Conservation (phyloP, 2,888 invertebrate genomes). For the Lasioglossum villosulum region DNA sequence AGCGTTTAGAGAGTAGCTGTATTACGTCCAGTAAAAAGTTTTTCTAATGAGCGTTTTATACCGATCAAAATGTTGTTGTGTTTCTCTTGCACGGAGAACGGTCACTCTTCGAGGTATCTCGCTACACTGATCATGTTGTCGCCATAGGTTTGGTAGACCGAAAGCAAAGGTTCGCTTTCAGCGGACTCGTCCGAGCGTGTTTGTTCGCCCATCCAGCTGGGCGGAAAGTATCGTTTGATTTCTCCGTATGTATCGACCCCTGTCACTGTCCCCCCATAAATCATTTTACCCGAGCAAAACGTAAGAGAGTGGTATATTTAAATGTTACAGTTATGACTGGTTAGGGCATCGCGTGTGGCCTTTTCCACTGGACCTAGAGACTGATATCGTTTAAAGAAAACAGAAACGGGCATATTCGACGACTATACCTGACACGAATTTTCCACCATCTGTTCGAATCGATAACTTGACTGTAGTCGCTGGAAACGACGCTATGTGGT, state of each 20-base stretch:
- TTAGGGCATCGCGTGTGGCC: conserved; percentile 70
- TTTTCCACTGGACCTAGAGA: conserved; percentile 69
- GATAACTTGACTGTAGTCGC: neutral
- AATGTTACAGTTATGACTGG: conserved; percentile 65
- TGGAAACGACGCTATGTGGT: neutral
- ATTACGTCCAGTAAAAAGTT: conserved; percentile 76
- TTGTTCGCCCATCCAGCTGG: neutral
- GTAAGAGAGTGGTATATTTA: conserved; percentile 61
- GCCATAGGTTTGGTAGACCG: conserved; percentile 60
- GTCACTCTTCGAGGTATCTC: conserved; percentile 59
- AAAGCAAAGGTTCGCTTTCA: conserved; percentile 16
- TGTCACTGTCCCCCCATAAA: conserved; percentile 28
- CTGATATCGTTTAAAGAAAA: conserved; percentile 68
- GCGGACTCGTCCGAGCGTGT: neutral
- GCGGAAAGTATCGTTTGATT: conserved; percentile 36
- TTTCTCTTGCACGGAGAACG: conserved; percentile 63
- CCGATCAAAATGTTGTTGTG: conserved; percentile 77
- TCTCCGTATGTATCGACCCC: conserved; percentile 33
- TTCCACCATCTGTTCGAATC: conserved; percentile 17
- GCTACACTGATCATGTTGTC: conserved; percentile 66
- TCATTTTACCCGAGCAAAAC: conserved; percentile 61
- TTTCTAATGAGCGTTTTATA: conserved; percentile 81
- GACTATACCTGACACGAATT: conserved; percentile 37
- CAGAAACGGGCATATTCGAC: conserved; percentile 42
- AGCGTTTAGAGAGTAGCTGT: conserved; percentile 68